Evolutionary conservation across 2,888 invertebrate genomes (phyloP).

Genomic region (Girardia tigrina): DNA sequence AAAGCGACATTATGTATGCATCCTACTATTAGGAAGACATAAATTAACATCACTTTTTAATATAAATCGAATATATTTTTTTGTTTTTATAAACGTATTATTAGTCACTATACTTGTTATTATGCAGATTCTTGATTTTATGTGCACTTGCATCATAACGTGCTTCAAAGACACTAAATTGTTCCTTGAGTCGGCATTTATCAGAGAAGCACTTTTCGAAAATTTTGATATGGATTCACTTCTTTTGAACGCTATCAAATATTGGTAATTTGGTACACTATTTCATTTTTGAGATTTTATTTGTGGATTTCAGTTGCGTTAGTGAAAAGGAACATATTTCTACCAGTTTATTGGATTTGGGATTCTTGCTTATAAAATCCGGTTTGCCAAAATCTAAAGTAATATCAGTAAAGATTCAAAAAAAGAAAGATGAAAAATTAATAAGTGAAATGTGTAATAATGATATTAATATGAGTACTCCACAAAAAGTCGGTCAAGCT

Average conservation of each 20-base stretch:
- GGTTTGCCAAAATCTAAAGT: not conserved
- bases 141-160: not conserved
- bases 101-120: too few species aligned
- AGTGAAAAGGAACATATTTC: not conserved
- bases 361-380: not conserved
- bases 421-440: not conserved
- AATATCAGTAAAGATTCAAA: not conserved
- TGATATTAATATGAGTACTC: constrained; percentile 8
- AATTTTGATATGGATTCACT: constrained; percentile 3
- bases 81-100: too few species aligned
- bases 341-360: not conserved
- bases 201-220: not conserved
- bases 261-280: too few species aligned
- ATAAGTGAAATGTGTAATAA: constrained; percentile 14
- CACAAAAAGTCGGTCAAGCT: not conserved
- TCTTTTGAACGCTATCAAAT: not conserved
- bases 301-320: not conserved
- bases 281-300: too few species aligned
- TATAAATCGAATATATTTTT: too few species aligned
- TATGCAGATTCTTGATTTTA: not conserved
- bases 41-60: too few species aligned
- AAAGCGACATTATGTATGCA: too few species aligned
- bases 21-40: too few species aligned
- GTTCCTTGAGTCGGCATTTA: not conserved
- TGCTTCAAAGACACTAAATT: not conserved